Evolutionary conservation across 2,797 vertebrate genomes (phyloP).

Genomic region (Channallabes apus): DNA sequence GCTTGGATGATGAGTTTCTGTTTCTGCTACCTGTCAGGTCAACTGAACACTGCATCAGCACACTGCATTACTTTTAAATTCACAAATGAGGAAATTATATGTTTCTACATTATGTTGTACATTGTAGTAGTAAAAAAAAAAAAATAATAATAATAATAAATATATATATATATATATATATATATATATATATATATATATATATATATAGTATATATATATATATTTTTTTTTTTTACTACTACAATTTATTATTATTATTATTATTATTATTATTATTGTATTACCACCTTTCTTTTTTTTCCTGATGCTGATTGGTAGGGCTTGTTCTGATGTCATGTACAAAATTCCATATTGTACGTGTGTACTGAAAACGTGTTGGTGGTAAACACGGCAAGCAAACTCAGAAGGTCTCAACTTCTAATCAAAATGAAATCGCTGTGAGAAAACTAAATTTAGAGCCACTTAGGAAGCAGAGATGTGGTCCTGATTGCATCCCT

Average conservation of each 20-base stretch:
- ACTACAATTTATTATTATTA: too few species aligned
- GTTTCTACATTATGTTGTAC: neutral
- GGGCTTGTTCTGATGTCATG: neutral
- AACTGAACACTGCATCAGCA: neutral
- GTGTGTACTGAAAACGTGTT: neutral
- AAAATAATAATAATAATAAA: too few species aligned
- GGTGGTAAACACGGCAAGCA: slow-evolving; percentile 11
- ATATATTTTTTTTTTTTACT: too few species aligned
- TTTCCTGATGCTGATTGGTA: neutral
- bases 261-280: slow-evolving; percentile 2
- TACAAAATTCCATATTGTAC: neutral
- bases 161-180: too few species aligned
- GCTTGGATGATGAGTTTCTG: neutral
- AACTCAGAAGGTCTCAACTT: slow-evolving; percentile 9
- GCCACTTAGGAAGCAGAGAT: slow-evolving; percentile 8
- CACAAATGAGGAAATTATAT: neutral
- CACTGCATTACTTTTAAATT: neutral
- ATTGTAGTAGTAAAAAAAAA: neutral
- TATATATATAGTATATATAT: too few species aligned
- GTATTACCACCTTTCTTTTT: too few species aligned
- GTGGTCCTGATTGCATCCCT: slow-evolving; percentile 39
- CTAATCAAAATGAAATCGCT: slow-evolving; percentile 30
- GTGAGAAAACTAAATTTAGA: slow-evolving; percentile 19
- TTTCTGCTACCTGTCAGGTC: neutral
- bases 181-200: neutral